These are phyloP conservation scores for Darevskia mixta DNA, from an alignment of 2,797 vertebrate species.

Conservation along the genomic window DNA sequence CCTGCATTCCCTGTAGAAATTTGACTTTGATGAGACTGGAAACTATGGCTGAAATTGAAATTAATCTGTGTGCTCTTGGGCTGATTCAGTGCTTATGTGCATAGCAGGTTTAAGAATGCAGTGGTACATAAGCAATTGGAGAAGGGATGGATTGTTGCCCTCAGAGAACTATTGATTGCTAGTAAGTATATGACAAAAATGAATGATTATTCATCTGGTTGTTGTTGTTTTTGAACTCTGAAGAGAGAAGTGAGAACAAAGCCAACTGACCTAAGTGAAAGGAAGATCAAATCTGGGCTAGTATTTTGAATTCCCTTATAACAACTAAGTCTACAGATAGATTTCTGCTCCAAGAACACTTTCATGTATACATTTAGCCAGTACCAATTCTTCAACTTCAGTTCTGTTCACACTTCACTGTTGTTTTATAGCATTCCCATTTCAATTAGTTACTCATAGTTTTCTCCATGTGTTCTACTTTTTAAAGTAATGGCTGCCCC, in stretches of 20 bases:
- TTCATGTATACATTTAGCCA: neutral
- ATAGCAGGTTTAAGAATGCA: neutral
- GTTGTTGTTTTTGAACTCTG: neutral
- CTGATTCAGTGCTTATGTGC: neutral
- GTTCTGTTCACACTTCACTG: neutral
- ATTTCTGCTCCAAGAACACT: neutral
- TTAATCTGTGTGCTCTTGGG: conserved; percentile 8
- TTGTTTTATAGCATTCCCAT: neutral
- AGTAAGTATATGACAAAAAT: conserved; percentile 13
- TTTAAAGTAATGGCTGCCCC: neutral
- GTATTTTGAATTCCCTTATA: neutral
- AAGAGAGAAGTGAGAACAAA: neutral
- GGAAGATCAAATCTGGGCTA: neutral
- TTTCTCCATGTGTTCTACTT: neutral
- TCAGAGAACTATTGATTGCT: conserved; percentile 8
- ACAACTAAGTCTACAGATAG: neutral
- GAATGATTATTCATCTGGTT: conserved; percentile 23
- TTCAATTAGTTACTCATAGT: neutral
- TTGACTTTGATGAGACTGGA: conserved; percentile 1
- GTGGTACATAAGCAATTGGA: neutral
- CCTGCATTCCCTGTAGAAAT: neutral
- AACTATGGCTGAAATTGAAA: conserved; percentile 18
- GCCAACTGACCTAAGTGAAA: neutral
- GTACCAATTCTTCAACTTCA: neutral
- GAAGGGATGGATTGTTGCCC: conserved; percentile 4